Base-by-base conservation (phyloP, 2,113 vertebrate genomes). In the Scytalopus superciliaris region DNA sequence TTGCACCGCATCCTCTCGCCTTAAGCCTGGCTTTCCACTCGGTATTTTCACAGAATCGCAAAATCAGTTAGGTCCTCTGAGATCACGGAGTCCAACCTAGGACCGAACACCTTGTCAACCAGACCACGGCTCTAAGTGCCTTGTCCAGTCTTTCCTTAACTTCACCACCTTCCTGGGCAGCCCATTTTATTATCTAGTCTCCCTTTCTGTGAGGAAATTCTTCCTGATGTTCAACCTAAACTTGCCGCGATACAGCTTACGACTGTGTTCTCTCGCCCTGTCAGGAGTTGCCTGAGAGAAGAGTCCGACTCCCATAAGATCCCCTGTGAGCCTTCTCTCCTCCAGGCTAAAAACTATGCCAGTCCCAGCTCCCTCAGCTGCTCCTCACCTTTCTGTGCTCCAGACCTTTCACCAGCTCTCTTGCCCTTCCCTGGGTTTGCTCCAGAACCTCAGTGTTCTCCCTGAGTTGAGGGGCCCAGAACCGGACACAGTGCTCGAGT, bases 1-100 rank as follows among this genome's bases (percentile, higher is more conserved):
- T 39, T 23, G 37, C 13, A 17, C 59, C 6, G 14, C 31, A 5
- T 16, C 0, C 3, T 27, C 6, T 31, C 4, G 6, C 50, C 40
- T 67, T 35, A 6, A 39, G 16, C 8, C 7, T 7, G 1, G 5
- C 5, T 42, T 64, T 37, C 8, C 10, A 0, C 5, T 2, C 8
- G 40, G 5, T 6, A 4, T 28, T 55, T 40, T 75, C 40, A 12
- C 19, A 30, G n/a, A 35, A 6, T 35, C 7, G 12, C 62, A 30
- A 7, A 42, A 14, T 64, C 40, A 28, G 0, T 45, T 52, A 19
- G 23, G 49, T 14, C 7, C 10, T 74, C 30, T 14, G 19, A 6
- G 21, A 3, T 40, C 9, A 10, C 8, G 9, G n/a, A 40, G 11
- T 10, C 31, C 62, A 40, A 7, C 2, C 16, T 40, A 0, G 18